Evolutionary conservation across 1,140 invertebrate genomes (phyloP).

Genomic region (Luehdorfia chinensis): DNA sequence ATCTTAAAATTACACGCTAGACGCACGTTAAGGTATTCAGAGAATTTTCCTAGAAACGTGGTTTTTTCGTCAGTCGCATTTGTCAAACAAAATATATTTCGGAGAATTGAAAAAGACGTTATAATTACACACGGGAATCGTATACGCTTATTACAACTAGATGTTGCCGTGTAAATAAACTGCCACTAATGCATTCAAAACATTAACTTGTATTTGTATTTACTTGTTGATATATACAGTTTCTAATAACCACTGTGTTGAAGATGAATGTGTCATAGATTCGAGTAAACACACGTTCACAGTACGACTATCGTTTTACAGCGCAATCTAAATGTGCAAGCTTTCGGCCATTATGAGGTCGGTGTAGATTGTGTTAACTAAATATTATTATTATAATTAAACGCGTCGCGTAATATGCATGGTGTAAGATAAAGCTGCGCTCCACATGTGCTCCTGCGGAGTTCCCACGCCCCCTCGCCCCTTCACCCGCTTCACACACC

Average conservation of each 20-base stretch:
- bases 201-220: background rate
- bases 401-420: conserved; percentile 53
- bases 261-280: background rate
- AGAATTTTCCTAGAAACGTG: background rate
- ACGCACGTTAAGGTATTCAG: conserved; percentile 2
- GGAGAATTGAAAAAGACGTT: background rate
- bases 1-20: conserved; percentile 10
- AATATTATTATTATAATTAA: conserved; percentile 65
- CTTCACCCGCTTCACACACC: conserved; percentile 35
- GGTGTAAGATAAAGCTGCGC: conserved; percentile 66
- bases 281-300: too few species aligned
- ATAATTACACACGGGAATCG: too few species aligned
- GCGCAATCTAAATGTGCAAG: conserved; percentile 43
- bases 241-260: background rate
- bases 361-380: conserved; percentile 53
- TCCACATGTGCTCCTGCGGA: conserved; percentile 58
- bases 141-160: background rate
- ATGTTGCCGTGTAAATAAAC: background rate
- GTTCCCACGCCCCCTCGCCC: conserved; percentile 57
- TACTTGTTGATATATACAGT: too few species aligned
- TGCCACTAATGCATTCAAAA: background rate
- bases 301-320: too few species aligned
- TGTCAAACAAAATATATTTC: conserved; percentile 1
- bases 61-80: conserved; percentile 1
- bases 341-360: conserved; percentile 39